Evolutionary conservation across 2,888 invertebrate species (phyloP).

Genomic region (Neoitamus cyanurus): DNA sequence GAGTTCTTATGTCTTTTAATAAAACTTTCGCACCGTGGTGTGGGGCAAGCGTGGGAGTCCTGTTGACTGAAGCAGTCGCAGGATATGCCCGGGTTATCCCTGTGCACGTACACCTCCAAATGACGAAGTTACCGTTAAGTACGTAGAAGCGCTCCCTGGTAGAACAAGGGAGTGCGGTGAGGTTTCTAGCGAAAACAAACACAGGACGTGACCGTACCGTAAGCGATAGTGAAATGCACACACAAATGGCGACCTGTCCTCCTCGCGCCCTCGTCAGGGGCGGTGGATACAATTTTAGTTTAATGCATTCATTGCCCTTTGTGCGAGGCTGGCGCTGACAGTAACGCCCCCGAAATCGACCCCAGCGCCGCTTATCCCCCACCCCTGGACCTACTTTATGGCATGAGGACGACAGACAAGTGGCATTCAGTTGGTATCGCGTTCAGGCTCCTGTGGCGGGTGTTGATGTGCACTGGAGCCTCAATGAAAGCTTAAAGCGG

Average conservation of each 20-base stretch:
- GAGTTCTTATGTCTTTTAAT: constrained; percentile 28
- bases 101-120: background rate
- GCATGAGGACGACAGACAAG: constrained; percentile 27
- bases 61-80: constrained; percentile 8
- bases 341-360: background rate
- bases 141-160: background rate
- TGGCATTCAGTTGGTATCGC: constrained; percentile 4
- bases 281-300: constrained; percentile 4
- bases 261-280: background rate
- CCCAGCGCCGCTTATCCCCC: background rate
- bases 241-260: background rate
- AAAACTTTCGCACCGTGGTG: background rate
- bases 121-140: background rate
- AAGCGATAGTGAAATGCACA: constrained; percentile 13
- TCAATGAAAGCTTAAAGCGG: constrained; percentile 35
- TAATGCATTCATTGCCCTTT: constrained; percentile 45
- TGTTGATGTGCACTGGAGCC: constrained; percentile 30
- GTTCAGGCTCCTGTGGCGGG: background rate
- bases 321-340: constrained; percentile 18
- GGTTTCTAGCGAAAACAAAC: constrained; percentile 4
- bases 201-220: background rate
- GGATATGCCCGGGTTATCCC: background rate
- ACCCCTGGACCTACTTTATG: constrained; percentile 1
- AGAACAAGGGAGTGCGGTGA: background rate
- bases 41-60: background rate